Base-by-base conservation (phyloP, 1,140 invertebrate genomes). In the Metopolophium dirhodum region DNA sequence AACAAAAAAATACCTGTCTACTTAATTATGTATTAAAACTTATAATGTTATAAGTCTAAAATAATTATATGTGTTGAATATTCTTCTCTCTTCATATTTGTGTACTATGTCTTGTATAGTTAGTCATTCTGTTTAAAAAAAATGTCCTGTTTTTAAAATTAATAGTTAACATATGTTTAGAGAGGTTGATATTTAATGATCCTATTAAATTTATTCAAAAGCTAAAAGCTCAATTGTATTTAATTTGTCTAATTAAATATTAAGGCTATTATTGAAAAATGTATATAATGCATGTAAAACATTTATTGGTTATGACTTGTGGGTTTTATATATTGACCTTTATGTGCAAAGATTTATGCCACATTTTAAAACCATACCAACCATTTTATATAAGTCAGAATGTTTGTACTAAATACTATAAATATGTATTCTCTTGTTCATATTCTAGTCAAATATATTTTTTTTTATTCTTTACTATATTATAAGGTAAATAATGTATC, bases 11-110 rank as follows among this genome's bases (percentile, higher is more conserved):
- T 61, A 41, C 37, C 6, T 6, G 23, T 90, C 88, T 90, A 90
- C 88, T 90, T 90, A 90, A 90, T 45, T 90, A 37, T 90, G 61
- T 61, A 90, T n/a, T 89, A 89, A 68, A 54, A 35, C 47, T 45
- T 35, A 7, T 35, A 23, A 41, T 22, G 47, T 45, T 35, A 7
- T 35, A 37, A 41, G 61, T 85, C 7, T 23, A 45, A 47, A 87
- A 4, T 14, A 87, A 49, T 77, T 49, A 26, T 54, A 54, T 51
- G 49, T 57, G 2, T 89, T 61, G 14, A 61, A 57, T 90, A 37
- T 57, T 90, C 4, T 22, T 87, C 2, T 90, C 30, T 90, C 8
- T 30, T 88, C 6, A 23, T 88, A 88, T 57, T 23, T 57, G 6
- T 90, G 23, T 90, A 88, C 18, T 88, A 37, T 90, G 11, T 90